These are phyloP conservation scores for Microtus montanus DNA, from an alignment of 2,113 vertebrate genomes.

Conservation along the genomic window DNA sequence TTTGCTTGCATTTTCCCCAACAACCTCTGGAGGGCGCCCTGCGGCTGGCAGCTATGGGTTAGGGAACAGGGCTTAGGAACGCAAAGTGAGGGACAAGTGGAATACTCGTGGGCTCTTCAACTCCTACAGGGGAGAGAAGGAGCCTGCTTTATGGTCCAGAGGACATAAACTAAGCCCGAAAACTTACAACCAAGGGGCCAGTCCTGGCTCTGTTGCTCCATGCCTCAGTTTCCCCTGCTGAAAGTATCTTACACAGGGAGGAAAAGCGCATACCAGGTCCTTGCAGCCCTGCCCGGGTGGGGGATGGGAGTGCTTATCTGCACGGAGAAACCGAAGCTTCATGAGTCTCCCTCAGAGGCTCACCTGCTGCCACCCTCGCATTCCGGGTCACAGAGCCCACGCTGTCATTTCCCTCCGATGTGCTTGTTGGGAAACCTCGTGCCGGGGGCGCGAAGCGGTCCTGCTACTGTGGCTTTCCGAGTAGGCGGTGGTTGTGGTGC, in stretches of 20 bases:
- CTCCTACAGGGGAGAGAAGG: neutral
- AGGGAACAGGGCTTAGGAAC: neutral
- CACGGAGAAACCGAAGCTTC: neutral
- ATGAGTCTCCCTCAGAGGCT: neutral
- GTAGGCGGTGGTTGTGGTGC: neutral
- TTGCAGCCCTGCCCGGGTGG: neutral
- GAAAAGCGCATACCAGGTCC: neutral
- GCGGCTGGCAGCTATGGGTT: neutral
- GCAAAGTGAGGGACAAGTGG: neutral
- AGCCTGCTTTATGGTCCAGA: too few species aligned
- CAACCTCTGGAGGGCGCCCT: conserved; percentile 44
- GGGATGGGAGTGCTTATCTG: neutral
- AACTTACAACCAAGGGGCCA: neutral
- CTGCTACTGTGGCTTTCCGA: neutral
- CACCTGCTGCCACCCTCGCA: neutral
- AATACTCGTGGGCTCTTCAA: too few species aligned
- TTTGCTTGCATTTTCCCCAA: conserved; percentile 45
- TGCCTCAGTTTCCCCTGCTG: conserved; percentile 3
- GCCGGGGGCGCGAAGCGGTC: neutral
- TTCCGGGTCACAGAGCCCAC: neutral
- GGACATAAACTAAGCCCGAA: neutral
- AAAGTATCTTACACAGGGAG: neutral
- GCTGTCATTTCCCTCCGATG: neutral
- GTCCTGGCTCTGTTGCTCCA: neutral
- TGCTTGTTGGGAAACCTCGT: conserved; percentile 12